Evolutionary conservation across 2,888 invertebrate species (phyloP).

Genomic region (Schizaphis graminum): DNA sequence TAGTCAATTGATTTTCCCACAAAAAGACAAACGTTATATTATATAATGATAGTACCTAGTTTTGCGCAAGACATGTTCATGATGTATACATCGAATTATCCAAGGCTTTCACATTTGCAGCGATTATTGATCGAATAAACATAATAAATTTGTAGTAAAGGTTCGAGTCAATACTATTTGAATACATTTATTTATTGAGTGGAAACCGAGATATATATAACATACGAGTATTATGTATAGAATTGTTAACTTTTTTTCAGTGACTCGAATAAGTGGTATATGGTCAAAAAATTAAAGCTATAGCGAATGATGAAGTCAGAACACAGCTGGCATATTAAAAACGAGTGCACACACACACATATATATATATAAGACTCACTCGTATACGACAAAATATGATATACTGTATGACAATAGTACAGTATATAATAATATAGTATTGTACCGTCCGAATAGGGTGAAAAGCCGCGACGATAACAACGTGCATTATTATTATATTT

Average conservation of each 20-base stretch:
- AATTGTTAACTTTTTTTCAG: neutral
- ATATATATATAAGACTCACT: neutral
- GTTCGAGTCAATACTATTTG: neutral
- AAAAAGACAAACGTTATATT: neutral
- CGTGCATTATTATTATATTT: neutral
- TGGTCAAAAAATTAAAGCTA: neutral
- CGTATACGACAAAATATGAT: conserved; percentile 8
- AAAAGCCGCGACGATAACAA: conserved; percentile 28
- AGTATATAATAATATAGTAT: neutral
- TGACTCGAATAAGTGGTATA: neutral
- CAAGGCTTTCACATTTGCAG: no score
- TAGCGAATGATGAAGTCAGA: neutral
- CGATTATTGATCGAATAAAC: conserved; percentile 1
- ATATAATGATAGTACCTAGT: neutral
- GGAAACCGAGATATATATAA: neutral
- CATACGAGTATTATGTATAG: no score
- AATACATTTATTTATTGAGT: neutral
- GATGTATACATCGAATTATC: neutral
- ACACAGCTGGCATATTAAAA: neutral
- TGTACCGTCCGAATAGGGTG: neutral
- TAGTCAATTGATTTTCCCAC: neutral
- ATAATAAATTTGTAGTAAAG: neutral
- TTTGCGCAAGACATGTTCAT: neutral
- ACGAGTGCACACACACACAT: neutral
- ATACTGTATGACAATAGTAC: neutral